A percentile compares a stretch with the other conserved stretches of the same genome.
Evolutionary conservation across 64 coral and sea anemone genomes (phyloP).

Genomic region (Dendronephthya gigantea): DNA sequence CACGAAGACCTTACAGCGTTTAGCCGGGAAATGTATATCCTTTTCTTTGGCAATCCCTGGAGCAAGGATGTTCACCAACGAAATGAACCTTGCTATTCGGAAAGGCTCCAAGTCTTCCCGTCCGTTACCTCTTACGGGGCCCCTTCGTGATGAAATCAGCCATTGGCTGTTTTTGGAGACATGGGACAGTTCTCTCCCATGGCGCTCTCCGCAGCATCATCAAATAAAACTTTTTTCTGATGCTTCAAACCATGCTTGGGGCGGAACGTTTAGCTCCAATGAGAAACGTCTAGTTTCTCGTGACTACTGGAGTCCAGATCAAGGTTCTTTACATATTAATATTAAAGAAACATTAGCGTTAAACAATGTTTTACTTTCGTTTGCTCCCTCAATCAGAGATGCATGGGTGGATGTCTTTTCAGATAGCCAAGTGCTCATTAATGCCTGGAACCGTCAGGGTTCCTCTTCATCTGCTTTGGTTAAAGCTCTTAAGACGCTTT

Average conservation of each 20-base stretch:
- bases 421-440: not conserved
- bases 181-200: constrained; percentile 38
- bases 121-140: not conserved
- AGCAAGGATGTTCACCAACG: constrained; percentile 39
- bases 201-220: not conserved
- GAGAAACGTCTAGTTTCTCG: not conserved
- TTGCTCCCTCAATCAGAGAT: not conserved
- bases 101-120: not conserved
- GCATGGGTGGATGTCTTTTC: not conserved
- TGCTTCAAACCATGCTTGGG: constrained; percentile 13
- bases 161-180: constrained; percentile 48
- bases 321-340: not conserved
- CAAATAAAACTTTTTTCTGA: constrained; percentile 29
- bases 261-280: not conserved
- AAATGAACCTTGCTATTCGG: constrained; percentile 45
- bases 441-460: constrained; percentile 21
- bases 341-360: constrained; percentile 18
- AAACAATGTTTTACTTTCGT: not conserved
- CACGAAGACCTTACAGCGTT: constrained; percentile 6
- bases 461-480: not conserved
- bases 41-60: constrained; percentile 42
- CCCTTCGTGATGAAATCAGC: constrained; percentile 14
- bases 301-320: constrained; percentile 3
- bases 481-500: constrained; percentile 1
- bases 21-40: constrained; percentile 43